phyloP scores from a whole-genome alignment of 2,797 vertebrate genomes.

The Pseudomugil tenellus region DNA sequence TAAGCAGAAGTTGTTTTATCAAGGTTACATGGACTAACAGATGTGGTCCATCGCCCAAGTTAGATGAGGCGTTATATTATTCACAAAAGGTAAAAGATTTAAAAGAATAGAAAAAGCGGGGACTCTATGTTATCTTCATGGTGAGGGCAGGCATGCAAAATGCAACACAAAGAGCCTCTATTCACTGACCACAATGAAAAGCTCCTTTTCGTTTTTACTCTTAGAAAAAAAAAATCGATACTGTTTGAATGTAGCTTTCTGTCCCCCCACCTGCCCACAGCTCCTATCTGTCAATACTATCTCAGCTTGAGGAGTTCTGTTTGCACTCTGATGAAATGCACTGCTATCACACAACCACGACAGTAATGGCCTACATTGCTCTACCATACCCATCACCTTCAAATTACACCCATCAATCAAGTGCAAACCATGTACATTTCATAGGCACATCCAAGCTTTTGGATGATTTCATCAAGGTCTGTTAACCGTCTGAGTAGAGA shows the following conservation, averaged over 20 bases:
- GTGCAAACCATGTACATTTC: slow-evolving; percentile 27
- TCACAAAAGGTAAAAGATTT: slow-evolving; percentile 47
- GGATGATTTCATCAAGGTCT: slow-evolving; percentile 26
- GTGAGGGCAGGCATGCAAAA: slow-evolving; percentile 56
- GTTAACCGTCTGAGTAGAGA: slow-evolving; percentile 50
- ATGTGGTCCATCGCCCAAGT: slow-evolving; percentile 19
- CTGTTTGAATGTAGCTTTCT: slow-evolving; percentile 48
- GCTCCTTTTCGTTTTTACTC: slow-evolving; percentile 62
- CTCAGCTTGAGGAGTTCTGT: slow-evolving; percentile 59
- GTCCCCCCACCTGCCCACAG: slow-evolving; percentile 41
- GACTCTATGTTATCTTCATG: slow-evolving; percentile 61
- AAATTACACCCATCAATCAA: slow-evolving; percentile 36
- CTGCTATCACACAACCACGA: slow-evolving; percentile 14
- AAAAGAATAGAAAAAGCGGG: slow-evolving; percentile 24
- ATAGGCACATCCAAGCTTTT: slow-evolving; percentile 20
- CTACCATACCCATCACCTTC: slow-evolving; percentile 10
- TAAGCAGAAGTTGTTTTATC: slow-evolving; percentile 15
- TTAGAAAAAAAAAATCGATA: slow-evolving; percentile 71
- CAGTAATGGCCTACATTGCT: slow-evolving; percentile 26
- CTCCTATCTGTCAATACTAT: slow-evolving; percentile 57
- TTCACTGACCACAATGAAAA: slow-evolving; percentile 61
- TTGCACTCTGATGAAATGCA: slow-evolving; percentile 42
- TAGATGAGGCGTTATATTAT: slow-evolving; percentile 49
- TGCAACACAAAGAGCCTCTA: slow-evolving; percentile 56
- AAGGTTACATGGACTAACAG: slow-evolving; percentile 35